Conservation (phyloP, 2,888 invertebrate species). For the Hydroisotoma schaefferi region DNA sequence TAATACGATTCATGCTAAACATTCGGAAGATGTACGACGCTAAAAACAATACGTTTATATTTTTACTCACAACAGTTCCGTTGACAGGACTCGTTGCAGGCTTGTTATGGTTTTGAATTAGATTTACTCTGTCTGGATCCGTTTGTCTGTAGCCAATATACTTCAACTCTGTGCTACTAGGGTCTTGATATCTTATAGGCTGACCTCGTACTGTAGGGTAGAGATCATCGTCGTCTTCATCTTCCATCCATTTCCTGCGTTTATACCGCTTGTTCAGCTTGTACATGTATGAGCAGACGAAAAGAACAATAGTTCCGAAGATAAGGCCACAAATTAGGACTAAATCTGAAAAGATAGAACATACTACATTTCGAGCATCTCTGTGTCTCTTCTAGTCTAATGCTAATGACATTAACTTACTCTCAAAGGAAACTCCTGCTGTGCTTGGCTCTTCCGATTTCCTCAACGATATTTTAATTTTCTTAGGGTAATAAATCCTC, state of each 20-base stretch:
- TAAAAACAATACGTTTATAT: no score
- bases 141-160: slow-evolving; percentile 25
- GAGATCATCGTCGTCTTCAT: slow-evolving; percentile 61
- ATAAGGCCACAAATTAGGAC: slow-evolving; percentile 74
- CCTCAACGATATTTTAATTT: slow-evolving; percentile 8
- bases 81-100: no score
- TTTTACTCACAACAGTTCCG: no score
- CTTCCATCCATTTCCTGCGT: slow-evolving; percentile 65
- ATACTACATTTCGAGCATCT: slow-evolving; percentile 7
- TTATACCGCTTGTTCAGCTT: slow-evolving; percentile 71
- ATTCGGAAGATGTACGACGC: no score
- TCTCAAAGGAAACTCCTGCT: slow-evolving; percentile 39
- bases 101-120: neutral
- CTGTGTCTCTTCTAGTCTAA: no score
- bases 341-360: slow-evolving; percentile 58
- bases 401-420: slow-evolving; percentile 23
- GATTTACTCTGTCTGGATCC: slow-evolving; percentile 28
- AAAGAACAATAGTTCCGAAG: slow-evolving; percentile 66
- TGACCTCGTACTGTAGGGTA: slow-evolving; percentile 29
- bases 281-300: slow-evolving; percentile 70
- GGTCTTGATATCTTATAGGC: slow-evolving; percentile 32
- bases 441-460: slow-evolving; percentile 22
- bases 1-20: neutral
- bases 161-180: slow-evolving; percentile 26
- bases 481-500: slow-evolving; percentile 37